These are phyloP conservation scores for Eristalis pertinax DNA, from an alignment of 2,888 invertebrate genomes.

Conservation along the genomic window DNA sequence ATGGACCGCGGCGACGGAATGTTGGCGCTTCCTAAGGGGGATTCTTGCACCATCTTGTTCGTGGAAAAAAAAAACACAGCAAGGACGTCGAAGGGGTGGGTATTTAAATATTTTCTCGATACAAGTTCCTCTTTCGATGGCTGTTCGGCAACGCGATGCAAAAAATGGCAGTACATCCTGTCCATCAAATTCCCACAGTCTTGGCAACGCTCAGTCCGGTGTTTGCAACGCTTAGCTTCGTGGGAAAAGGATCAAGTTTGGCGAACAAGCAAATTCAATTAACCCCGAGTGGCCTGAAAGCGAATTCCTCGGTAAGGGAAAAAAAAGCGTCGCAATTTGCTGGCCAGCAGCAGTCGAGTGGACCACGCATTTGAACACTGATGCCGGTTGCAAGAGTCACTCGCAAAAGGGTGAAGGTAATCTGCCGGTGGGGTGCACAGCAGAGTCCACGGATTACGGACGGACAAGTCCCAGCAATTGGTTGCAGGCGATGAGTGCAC, in stretches of 20 bases:
- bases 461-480: too few species aligned
- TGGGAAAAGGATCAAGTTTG: background rate
- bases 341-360: too few species aligned
- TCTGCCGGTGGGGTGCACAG: background rate
- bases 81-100: too few species aligned
- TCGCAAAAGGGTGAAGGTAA: too few species aligned
- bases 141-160: too few species aligned
- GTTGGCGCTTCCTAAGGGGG: background rate
- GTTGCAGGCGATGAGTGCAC: background rate
- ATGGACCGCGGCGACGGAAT: background rate
- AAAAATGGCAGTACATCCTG: too few species aligned
- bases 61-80: too few species aligned
- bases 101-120: too few species aligned
- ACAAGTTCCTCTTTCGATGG: too few species aligned
- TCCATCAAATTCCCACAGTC: background rate
- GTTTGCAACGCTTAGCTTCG: background rate
- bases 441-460: background rate
- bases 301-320: background rate
- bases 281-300: background rate
- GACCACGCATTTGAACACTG: too few species aligned
- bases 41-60: background rate
- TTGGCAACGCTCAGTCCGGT: too few species aligned
- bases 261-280: conserved; percentile 26
- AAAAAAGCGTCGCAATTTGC: background rate
- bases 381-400: background rate